A percentile compares a stretch with the other conserved stretches of the same genome.
These are phyloP conservation scores for Drosophila hamatofila DNA, from an alignment of 2,888 invertebrate genomes.

Conservation along the genomic window DNA sequence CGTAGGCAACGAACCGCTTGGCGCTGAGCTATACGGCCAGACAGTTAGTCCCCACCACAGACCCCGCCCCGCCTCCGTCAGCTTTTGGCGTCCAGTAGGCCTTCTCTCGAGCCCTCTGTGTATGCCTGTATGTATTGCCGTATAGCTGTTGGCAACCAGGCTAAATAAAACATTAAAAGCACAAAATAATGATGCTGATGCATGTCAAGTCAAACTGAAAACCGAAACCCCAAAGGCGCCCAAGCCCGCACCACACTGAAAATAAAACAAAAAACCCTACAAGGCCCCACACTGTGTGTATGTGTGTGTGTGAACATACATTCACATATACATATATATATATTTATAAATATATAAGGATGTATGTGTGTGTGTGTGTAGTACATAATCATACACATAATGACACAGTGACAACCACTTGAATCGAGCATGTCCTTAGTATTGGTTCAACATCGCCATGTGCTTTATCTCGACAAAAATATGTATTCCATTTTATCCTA, in stretches of 20 bases:
- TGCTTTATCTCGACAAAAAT: constrained; percentile 3
- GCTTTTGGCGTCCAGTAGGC: constrained; percentile 44
- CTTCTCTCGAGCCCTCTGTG: constrained; percentile 9
- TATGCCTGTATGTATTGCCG: constrained; percentile 52
- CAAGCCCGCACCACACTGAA: constrained; percentile 26
- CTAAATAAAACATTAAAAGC: constrained; percentile 78
- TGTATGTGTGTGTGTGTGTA: constrained; percentile 1
- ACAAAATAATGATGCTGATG: constrained; percentile 78
- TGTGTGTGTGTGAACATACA: constrained; percentile 25
- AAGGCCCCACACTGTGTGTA: constrained; percentile 45
- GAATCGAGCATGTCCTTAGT: constrained; percentile 15
- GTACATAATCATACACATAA: constrained; percentile 37
- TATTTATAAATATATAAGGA: constrained; percentile 9
- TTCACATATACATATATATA: constrained; percentile 14
- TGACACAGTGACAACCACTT: constrained; percentile 34
- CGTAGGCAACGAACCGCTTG: constrained; percentile 52
- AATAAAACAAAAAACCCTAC: constrained; percentile 46
- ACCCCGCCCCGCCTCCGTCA: neutral
- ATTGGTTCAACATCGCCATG: constrained; percentile 6
- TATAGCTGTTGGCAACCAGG: constrained; percentile 66
- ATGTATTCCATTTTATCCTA: neutral
- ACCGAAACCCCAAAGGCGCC: constrained; percentile 70
- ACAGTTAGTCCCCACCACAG: constrained; percentile 32
- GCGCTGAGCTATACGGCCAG: constrained; percentile 48
- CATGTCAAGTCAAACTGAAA: constrained; percentile 77